Percentiles rank a stretch among this genome's conserved stretches.
phyloP scores from a whole-genome alignment of 2,888 invertebrate species.

The Adela reaumurella region DNA sequence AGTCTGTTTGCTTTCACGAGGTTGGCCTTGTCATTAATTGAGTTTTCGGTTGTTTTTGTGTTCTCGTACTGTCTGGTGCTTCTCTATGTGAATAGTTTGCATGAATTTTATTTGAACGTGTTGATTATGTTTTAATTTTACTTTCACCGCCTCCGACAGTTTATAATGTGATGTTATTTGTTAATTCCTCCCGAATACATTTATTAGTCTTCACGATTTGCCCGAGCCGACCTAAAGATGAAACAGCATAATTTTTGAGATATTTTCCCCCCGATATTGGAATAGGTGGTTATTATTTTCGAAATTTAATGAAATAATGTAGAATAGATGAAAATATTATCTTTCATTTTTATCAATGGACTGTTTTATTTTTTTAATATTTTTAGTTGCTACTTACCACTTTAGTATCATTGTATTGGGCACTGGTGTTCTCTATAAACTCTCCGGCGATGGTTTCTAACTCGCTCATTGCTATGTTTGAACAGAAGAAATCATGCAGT shows the following conservation, averaged over 20 bases:
- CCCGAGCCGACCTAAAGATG: too few relatives aligned
- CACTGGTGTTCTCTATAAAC: conserved; percentile 39
- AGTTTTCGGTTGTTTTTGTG: not conserved
- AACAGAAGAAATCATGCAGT: conserved; percentile 48
- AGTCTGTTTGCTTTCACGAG: too few relatives aligned
- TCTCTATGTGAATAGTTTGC: conserved; percentile 2
- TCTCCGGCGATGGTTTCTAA: not conserved
- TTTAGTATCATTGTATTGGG: conserved; percentile 48
- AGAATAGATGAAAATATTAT: too few relatives aligned
- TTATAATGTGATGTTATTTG: too few relatives aligned
- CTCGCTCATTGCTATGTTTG: conserved; percentile 19
- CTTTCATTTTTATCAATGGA: too few relatives aligned
- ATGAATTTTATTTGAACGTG: not conserved
- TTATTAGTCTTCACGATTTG: too few relatives aligned
- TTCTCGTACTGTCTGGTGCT: not conserved
- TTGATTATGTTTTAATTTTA: not conserved
- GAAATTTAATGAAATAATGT: too few relatives aligned
- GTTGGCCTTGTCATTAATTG: not conserved
- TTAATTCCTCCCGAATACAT: too few relatives aligned
- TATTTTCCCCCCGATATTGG: too few relatives aligned
- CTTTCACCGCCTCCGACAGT: too few relatives aligned
- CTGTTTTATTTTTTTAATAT: conserved; percentile 12
- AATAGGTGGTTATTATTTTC: too few relatives aligned
- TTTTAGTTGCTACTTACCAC: conserved; percentile 48
- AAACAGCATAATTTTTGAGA: too few relatives aligned